Base-by-base conservation (phyloP, 2,113 vertebrate genomes). In the Melanerpes aurifrons region DNA sequence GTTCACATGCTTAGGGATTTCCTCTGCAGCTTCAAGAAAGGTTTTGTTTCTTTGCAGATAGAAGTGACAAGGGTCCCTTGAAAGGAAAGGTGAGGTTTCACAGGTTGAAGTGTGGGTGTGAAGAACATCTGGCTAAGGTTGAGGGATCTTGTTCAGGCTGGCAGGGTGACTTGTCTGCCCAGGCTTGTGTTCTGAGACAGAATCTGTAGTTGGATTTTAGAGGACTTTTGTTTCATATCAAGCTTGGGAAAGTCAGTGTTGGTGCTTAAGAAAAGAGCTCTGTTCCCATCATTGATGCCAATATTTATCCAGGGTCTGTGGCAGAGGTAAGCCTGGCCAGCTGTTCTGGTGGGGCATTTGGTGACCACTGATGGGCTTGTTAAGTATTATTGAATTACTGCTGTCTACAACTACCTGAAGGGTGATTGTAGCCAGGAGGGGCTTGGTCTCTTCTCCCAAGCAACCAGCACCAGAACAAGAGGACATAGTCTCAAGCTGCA, bases 1-100 rank as follows among this genome's bases (percentile, higher is more conserved):
- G 45, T 73, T 61, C 73, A 53, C 48, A 31, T 71, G 59, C 77
- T 64, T 66, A 85, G 87, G 86, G 90, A 91, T 95, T 93, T 95
- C 85, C 75, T 86, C 48, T 80, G 72, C 56, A 68, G 84, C 69
- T 64, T 83, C 35, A 40, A 82, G 59, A 70, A 58, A 15, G 79
- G 48, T 35, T 93, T 90, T 78, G 17, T 83, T 90, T 88, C 82
- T 43, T 58, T 81, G 79, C 2, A 18, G 82, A 61, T 62, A 77
- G 69, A 76, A 86, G 58, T 47, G 72, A 47, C 10, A 68, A 54
- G 35, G 35, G 37, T 83, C 54, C 28, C 50, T 77, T 75, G 56
- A 31, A n/a, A 66, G 76, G 24, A 71, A 43, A 53, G 47, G 7
- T 10, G 31, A 82, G 31, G 61, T 73, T 40, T 70, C 68, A 70